phyloP scores from a whole-genome alignment of 2,113 vertebrate species.

The Cryptomyrus ogoouensis region DNA sequence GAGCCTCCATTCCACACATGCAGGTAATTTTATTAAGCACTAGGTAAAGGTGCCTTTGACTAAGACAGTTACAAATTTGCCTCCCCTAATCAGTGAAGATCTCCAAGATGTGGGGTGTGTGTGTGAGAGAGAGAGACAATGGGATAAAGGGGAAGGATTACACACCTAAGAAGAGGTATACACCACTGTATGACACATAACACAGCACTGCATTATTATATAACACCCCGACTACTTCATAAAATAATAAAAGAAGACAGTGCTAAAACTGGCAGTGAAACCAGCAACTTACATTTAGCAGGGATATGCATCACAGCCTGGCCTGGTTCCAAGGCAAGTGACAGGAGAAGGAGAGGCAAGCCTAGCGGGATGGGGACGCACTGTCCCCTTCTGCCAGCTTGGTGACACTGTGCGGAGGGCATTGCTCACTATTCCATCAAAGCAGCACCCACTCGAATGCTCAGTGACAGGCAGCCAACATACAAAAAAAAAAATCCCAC shows the following conservation, averaged over 20 bases:
- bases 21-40: conserved; percentile 45
- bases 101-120: conserved; percentile 3
- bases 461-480: conserved; percentile 6
- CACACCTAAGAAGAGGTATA: conserved; percentile 38
- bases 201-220: neutral
- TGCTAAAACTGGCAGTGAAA: neutral
- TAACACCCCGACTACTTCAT: neutral
- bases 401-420: conserved; percentile 60
- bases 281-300: conserved; percentile 62
- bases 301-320: conserved; percentile 61
- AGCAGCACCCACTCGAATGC: conserved; percentile 56
- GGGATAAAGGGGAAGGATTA: neutral
- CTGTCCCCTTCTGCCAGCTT: conserved; percentile 63
- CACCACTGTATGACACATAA: conserved; percentile 13
- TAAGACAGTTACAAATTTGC: conserved; percentile 32
- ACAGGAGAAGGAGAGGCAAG: conserved; percentile 42
- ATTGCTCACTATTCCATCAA: conserved; percentile 68
- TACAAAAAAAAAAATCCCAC: neutral
- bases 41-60: conserved; percentile 24
- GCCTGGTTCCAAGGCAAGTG: conserved; percentile 39
- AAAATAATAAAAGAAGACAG: neutral
- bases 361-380: conserved; percentile 42
- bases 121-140: neutral
- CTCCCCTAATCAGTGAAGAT: neutral
- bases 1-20: conserved; percentile 28